Conservation (phyloP, 2,797 vertebrate genomes). For the Manis pentadactyla region DNA sequence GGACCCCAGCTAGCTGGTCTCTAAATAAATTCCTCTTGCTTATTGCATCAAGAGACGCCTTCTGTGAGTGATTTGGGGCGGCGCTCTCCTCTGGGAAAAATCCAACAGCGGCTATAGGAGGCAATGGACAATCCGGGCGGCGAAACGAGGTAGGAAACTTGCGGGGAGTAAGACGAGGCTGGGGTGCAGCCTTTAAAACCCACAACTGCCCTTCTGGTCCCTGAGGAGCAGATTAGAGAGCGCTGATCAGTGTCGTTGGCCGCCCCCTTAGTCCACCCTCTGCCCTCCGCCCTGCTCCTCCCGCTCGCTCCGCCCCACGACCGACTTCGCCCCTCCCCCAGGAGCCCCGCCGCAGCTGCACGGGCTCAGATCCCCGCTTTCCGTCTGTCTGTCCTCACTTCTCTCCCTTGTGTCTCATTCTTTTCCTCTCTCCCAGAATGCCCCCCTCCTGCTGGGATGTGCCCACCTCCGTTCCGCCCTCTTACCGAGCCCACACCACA, state of each 20-base stretch:
- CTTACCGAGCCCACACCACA: neutral
- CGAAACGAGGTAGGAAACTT: slow-evolving; percentile 61
- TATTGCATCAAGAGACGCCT: no score
- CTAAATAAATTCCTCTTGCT: no score
- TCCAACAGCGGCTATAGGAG: slow-evolving; percentile 43
- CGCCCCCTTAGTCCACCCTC: neutral
- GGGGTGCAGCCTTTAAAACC: slow-evolving; percentile 79
- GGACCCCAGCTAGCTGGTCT: no score
- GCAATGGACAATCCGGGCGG: slow-evolving; percentile 73
- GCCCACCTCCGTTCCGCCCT: neutral
- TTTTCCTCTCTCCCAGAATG: neutral
- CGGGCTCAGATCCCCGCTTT: neutral
- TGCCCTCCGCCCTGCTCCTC: neutral
- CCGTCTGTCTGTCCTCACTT: neutral
- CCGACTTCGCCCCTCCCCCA: neutral
- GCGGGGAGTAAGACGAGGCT: slow-evolving; percentile 1
- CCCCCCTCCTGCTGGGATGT: neutral
- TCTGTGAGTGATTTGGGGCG: no score
- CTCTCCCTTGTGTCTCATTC: neutral
- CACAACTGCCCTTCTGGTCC: slow-evolving; percentile 59
- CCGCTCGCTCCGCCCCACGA: neutral
- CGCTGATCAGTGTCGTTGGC: neutral
- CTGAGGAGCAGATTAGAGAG: slow-evolving; percentile 55
- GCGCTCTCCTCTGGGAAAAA: no score
- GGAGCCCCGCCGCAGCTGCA: neutral